Conservation (phyloP, 2,797 vertebrate species). For the Acipenser transmontanus region DNA sequence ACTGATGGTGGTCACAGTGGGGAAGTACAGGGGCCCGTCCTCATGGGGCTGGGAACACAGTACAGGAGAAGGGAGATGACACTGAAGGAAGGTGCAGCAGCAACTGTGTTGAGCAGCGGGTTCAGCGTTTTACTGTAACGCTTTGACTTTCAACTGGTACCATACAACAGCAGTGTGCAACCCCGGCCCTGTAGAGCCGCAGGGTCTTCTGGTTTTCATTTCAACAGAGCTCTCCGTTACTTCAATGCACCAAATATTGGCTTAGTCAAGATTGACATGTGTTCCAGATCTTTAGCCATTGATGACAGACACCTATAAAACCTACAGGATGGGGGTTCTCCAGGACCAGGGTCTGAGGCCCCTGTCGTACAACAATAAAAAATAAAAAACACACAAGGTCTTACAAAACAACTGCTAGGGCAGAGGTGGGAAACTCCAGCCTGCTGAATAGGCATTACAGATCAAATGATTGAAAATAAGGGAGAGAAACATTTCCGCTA, state of each 20-base stretch:
- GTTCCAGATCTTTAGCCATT: too few species aligned
- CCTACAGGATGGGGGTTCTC: too few species aligned
- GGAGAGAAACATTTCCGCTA: neutral
- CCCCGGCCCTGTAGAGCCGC: neutral
- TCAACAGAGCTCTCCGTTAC: neutral
- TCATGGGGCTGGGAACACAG: slow-evolving; percentile 64
- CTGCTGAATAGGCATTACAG: neutral
- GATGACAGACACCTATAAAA: too few species aligned
- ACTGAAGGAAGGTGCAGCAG: neutral
- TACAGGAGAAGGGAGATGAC: neutral
- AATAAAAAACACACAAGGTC: too few species aligned
- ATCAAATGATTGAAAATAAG: neutral
- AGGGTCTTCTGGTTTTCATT: neutral
- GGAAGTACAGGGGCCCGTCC: slow-evolving; percentile 82
- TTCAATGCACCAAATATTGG: neutral
- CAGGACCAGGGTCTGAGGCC: too few species aligned
- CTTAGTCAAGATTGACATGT: too few species aligned
- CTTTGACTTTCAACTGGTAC: neutral
- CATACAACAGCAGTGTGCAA: neutral
- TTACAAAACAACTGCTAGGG: too few species aligned
- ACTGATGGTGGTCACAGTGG: slow-evolving; percentile 80
- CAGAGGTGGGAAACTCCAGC: too few species aligned
- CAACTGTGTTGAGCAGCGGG: neutral
- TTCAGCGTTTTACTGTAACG: neutral
- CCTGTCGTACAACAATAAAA: too few species aligned